Evolutionary conservation across 2,888 invertebrate species (phyloP), one percentile per base, ranked within the genome.

Genomic region (Lepidochitona cinerea): DNA sequence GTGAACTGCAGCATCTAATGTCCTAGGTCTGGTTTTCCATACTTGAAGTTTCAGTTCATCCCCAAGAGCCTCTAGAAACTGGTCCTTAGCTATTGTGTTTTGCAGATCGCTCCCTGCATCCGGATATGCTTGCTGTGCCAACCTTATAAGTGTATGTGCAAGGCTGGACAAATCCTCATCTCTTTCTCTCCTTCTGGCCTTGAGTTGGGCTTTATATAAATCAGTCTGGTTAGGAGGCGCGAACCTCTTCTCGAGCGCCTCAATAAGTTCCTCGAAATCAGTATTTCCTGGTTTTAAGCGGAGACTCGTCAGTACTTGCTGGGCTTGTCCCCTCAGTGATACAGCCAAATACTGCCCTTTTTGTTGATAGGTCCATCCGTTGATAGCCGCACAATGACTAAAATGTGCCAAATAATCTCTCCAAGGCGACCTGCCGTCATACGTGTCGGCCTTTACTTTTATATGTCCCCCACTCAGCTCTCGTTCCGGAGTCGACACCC

Each of bases 391-490:
- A 59, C 53, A 65, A 33, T 37, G 29, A 33, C 72, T 72, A 69
- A 76, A 74, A 35, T 72, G 76, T 18, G 74, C 72, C 54, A 52
- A 72, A 26, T 70, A 74, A 26, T 74, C 76, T 1, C n/a, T n/a
- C 76, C 71, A 76, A 23, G 70, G 67, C 7, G 18, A 26, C 9
- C 14, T 54, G 9, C 74, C 74, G 37, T 74, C 76, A 69, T 65
- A 73, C 7, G 74, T 76, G 18, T 54, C 70, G 35, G 66, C 49
- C 32, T 73, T 73, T 9, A 69, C 52, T n/a, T n/a, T n/a, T n/a
- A n/a, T n/a, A n/a, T n/a, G n/a, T n/a, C n/a, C n/a, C n/a, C n/a
- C n/a, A n/a, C n/a, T n/a, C n/a, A n/a, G n/a, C n/a, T n/a, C n/a
- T n/a, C n/a, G n/a, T n/a, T n/a, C n/a, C n/a, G n/a, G n/a, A n/a